Evolutionary conservation across 2,888 invertebrate genomes (phyloP), one percentile per base, ranked within the genome.

Genomic region (Pristionchus mayeri): DNA sequence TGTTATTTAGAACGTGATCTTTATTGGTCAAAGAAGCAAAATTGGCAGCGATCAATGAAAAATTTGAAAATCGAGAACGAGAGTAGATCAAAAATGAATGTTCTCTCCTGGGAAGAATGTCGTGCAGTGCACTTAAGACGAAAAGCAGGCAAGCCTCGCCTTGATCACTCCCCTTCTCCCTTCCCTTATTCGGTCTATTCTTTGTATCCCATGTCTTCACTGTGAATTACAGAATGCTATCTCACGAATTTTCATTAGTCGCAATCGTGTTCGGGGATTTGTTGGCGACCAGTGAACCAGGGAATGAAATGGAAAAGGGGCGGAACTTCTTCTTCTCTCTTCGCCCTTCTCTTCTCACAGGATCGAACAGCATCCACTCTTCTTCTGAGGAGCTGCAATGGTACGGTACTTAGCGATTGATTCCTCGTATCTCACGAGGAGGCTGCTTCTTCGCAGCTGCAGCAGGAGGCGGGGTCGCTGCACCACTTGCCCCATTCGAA

Each of bases 221-320:
- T 27, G 7, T 30, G 30, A 60, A 24, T 27, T 60, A 60, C n/a
- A n/a, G n/a, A n/a, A n/a, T n/a, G n/a, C n/a, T n/a, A n/a, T n/a
- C n/a, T n/a, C n/a, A 60, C 30, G 57, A 60, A 60, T 60, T 60
- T 60, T 60, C 57, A 60, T 60, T 60, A 60, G 57, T 60, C 57
- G 57, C 9, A 1, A 60, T 24, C 13, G 11, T 60, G 27, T 24
- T 60, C 30, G 24, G 57, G 57, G 30, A 30, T 16, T 9, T 27
- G 11, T 60, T 11, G 30, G 30, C 57, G 27, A 4, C 57, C 57
- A 60, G 57, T 60, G 57, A 60, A 60, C 57, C 57, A 60, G 57
- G 57, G 57, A 60, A 18, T 27, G 57, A 60, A 60, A 60, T 60
- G 13, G 57, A 60, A 27, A 60, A 27, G 57, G 57, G 57, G 27